Evolutionary conservation across 2,797 vertebrate species (phyloP), one percentile per base, ranked within the genome.

Genomic region (Lutjanus campechanus): DNA sequence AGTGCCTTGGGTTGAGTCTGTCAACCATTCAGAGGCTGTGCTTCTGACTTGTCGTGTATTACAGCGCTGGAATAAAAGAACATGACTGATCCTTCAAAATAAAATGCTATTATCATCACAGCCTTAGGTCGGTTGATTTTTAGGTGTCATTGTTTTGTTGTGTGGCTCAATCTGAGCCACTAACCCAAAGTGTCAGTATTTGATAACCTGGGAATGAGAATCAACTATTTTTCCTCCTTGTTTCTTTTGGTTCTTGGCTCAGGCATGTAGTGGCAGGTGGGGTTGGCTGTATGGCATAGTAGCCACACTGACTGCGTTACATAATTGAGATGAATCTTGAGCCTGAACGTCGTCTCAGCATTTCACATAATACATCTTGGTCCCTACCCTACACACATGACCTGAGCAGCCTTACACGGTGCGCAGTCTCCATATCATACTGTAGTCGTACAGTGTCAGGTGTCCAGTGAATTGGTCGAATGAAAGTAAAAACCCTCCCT

Each of bases 401-500:
- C 77, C 73, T 61, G 76, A 73, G 62, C 54, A 55, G 73, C 59
- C 47, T 43, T 50, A 15, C 29, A 58, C 6, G 15, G 62, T 53
- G 40, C 8, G 0, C 43, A 10, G 79, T 67, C 75, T 84, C 73
- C 69, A 69, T 81, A 69, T 90, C 81, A 68, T 73, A 69, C 61
- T 61, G 66, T 63, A 55, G 77, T 70, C 1, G 7, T 29, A 22
- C 50, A 60, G 88, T 79, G 73, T 89, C 88, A 81, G 73, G 85
- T 90, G 89, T 92, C 76, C 47, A 73, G 44, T 79, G 73, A 82
- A 85, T 85, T 87, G 75, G 82, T 62, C 54, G 69, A 84, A 85
- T 85, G 85, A 89, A 92, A 91, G 88, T 91, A 89, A 92, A 91
- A 91, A 79, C 59, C 73, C 70, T 79, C 53, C 10, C 55, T 71